Conservation (phyloP, 2,888 invertebrate species). For the Heliconius charithonia region DNA sequence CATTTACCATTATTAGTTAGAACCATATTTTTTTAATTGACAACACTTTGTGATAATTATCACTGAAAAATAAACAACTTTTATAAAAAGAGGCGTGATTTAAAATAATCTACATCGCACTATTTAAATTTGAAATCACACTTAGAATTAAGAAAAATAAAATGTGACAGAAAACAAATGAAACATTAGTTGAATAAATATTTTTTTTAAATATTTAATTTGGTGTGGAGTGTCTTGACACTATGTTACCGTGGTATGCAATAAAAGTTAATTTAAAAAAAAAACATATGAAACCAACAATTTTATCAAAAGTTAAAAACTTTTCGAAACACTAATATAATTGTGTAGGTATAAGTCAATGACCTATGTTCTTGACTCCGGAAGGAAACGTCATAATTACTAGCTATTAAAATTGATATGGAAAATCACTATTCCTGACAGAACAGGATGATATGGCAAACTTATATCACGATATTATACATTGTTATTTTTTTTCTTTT, state of each 20-base stretch:
- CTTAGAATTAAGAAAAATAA: neutral
- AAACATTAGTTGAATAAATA: neutral
- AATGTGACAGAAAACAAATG: neutral
- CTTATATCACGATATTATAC: neutral
- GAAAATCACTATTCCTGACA: constrained; percentile 12
- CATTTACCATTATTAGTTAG: too few relatives aligned
- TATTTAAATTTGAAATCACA: neutral
- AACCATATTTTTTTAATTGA: neutral
- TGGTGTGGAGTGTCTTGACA: neutral
- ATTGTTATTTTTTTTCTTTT: neutral
- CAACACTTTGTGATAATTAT: neutral
- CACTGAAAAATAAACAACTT: too few relatives aligned
- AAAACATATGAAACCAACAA: neutral
- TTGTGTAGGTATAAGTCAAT: constrained; percentile 17
- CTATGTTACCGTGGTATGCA: neutral
- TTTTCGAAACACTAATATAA: neutral
- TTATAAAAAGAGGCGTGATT: neutral
- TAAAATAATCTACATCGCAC: neutral
- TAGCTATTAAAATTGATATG: constrained; percentile 19
- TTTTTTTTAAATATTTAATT: too few relatives aligned
- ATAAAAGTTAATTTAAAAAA: neutral
- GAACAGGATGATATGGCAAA: constrained; percentile 1
- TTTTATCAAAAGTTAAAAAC: neutral
- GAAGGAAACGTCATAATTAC: constrained; percentile 27
- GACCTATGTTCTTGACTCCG: constrained; percentile 25